These are phyloP conservation scores for Drosophila kambysellisi DNA, from an alignment of 2,888 invertebrate genomes.

Conservation along the genomic window DNA sequence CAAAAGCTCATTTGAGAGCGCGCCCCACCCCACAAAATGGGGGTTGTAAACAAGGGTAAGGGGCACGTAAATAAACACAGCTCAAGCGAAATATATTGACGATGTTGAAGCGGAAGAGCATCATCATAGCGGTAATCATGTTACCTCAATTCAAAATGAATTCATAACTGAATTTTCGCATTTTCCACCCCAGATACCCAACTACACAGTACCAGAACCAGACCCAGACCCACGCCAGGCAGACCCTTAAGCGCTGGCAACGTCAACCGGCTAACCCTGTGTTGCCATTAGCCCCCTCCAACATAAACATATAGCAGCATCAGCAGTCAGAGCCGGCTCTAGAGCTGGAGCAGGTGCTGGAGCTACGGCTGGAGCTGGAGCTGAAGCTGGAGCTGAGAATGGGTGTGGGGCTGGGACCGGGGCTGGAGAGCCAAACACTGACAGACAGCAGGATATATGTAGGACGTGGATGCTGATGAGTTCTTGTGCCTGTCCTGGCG, in stretches of 20 bases:
- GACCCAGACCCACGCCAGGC: constrained; percentile 13
- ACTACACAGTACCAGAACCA: neutral
- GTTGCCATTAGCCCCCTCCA: constrained; percentile 23
- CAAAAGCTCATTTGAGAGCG: constrained; percentile 71
- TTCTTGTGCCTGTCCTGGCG: constrained; percentile 43
- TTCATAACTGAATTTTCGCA: constrained; percentile 85
- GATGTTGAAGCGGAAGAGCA: constrained; percentile 79
- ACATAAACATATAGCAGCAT: constrained; percentile 11
- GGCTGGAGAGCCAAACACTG: constrained; percentile 22
- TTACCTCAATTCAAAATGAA: constrained; percentile 85
- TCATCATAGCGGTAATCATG: constrained; percentile 84
- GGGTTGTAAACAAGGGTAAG: neutral
- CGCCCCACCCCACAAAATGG: neutral
- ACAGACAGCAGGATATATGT: constrained; percentile 51
- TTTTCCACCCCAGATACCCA: constrained; percentile 56
- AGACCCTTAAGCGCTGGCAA: constrained; percentile 49
- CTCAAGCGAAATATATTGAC: constrained; percentile 77
- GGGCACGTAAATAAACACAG: constrained; percentile 75
- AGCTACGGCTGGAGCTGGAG: neutral
- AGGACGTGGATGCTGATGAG: constrained; percentile 53
- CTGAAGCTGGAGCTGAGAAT: neutral
- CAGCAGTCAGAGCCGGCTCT: constrained; percentile 3
- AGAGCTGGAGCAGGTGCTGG: neutral
- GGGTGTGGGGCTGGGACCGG: too few species aligned
- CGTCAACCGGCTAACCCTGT: constrained; percentile 59